phyloP scores from a whole-genome alignment of 2,888 invertebrate species.

The Chymomyza caudatula region DNA sequence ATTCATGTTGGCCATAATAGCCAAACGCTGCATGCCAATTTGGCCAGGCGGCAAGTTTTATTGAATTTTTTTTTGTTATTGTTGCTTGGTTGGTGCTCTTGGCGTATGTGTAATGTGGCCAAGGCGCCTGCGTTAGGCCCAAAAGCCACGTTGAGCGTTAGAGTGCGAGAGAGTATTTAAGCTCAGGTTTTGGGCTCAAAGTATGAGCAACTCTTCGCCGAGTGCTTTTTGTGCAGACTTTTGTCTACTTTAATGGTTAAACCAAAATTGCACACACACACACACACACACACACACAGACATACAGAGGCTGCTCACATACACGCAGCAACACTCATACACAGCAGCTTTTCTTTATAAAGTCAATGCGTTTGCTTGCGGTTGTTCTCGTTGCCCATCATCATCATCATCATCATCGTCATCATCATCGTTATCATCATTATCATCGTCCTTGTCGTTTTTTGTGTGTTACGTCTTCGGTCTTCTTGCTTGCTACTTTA shows the following conservation, averaged over 20 bases:
- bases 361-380: neutral
- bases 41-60: slow-evolving; percentile 29
- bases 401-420: neutral
- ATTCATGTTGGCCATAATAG: neutral
- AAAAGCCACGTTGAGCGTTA: slow-evolving; percentile 4
- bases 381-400: slow-evolving; percentile 11
- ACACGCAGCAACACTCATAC: neutral
- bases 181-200: neutral
- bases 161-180: neutral
- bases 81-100: slow-evolving; percentile 19
- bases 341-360: neutral
- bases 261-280: slow-evolving; percentile 22
- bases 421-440: too few relatives aligned
- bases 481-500: slow-evolving; percentile 40
- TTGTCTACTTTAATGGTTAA: slow-evolving; percentile 16
- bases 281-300: neutral
- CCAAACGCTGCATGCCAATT: neutral
- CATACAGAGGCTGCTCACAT: too few relatives aligned
- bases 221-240: slow-evolving; percentile 62
- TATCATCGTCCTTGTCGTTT: neutral
- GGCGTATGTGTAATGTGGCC: neutral
- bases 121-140: slow-evolving; percentile 51
- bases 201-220: slow-evolving; percentile 13
- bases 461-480: slow-evolving; percentile 20
- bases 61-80: slow-evolving; percentile 34